Base-by-base conservation (phyloP, 2,113 vertebrate species). In the Lutjanus erythropterus region DNA sequence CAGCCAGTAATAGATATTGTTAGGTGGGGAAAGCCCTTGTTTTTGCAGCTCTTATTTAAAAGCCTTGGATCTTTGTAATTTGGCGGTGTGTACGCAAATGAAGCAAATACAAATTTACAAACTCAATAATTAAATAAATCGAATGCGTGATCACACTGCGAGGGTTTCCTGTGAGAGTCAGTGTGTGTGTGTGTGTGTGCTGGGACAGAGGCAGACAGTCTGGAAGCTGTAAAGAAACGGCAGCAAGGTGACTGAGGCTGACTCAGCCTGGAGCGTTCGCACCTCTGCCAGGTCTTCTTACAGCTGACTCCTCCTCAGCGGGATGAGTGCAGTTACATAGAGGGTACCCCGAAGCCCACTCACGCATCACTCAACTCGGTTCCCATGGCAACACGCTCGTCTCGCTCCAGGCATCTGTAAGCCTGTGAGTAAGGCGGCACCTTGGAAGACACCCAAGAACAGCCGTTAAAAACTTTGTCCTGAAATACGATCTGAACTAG, bases 311-410 rank as follows among this genome's bases (percentile, higher is more conserved):
- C 78, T 65, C 62, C 73, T 85, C 61, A 55, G 25, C 60, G 81
- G 64, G 42, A 83, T 55, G 31, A 78, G 72, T 49, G 25, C 56
- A 44, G 59, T 75, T 71, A 80, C 56, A 78, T 80, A 33, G 64
- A 78, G 87, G 77, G 61, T 75, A 71, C 79, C 88, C 87, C 16
- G 23, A 74, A 80, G 67, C 83, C 81, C 81, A 65, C 89, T 81
- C 72, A 15, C 44, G 37, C 66, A 78, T 78, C 80, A 55, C 49
- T 87, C 85, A 75, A 59, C 52, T 21, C 0, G 2, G 88, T 93
- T 92, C 62, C 86, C 75, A 86, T 89, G 80, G 80, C 75, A 90
- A 89, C 89, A 21, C 1, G 55, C 56, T 77, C 21, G 42, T 84
- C 60, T 87, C 5, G n/a, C 88, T 82, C 64, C 72, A 70, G 84